Evolutionary conservation across 2,113 vertebrate species (phyloP), one percentile per base, ranked within the genome.

Genomic region (Micromys minutus): DNA sequence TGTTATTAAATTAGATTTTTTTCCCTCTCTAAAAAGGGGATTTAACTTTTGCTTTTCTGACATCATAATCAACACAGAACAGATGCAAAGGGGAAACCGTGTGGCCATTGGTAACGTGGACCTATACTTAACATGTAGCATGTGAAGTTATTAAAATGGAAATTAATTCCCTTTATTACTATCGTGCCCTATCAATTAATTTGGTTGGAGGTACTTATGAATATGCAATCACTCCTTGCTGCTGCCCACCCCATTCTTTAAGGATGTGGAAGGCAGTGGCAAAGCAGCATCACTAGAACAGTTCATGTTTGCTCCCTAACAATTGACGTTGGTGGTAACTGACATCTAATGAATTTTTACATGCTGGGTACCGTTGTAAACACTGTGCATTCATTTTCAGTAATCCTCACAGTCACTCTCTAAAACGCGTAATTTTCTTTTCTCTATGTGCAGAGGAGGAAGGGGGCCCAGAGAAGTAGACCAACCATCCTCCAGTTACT

Each of bases 131-230:
- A 88, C 87, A 21, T 95, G 96, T 97, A n/a, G 97, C 97, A 97
- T 55, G 17, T 94, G 97, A 95, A 87, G 96, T 97, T 96, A 98
- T 95, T 97, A 97, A 97, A 98, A 98, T 95, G 98, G 97, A 97
- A 98, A 98, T 97, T 97, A 97, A 96, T 98, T 96, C 98, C 96
- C 85, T 98, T 98, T 98, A 97, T 97, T 98, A 96, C 96, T 97
- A 95, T 98, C 97, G 29, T 97, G 91, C 95, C 97, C 97, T 97
- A 98, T 98, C 98, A 98, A 97, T 98, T 98, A 98, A 98, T 98
- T 98, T 97, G 95, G 96, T 96, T 94, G 94, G 98, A 97, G 97
- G 93, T 97, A 90, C 94, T 98, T 96, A 98, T 98, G 98, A 98
- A 98, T 99, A 98, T 98, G 98, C 97, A 98, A 94, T 96, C 87